Conservation (phyloP, 1,140 invertebrate species). For the Hydropsyche tenuis region DNA sequence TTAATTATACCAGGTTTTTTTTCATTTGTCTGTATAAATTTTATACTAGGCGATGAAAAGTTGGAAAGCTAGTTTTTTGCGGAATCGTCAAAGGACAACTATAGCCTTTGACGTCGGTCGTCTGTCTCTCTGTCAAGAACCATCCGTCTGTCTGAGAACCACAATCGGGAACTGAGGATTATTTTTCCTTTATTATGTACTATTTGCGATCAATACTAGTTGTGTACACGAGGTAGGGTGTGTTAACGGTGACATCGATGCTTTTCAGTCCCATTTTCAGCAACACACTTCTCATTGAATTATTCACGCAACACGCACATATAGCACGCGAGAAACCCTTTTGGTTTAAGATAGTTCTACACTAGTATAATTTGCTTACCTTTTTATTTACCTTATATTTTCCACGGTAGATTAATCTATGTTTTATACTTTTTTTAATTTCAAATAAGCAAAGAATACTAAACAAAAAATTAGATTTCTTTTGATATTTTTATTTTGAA, state of each 20-base stretch:
- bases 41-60: too few relatives aligned
- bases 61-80: background rate
- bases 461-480: too few relatives aligned
- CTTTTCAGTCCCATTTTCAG: slow-evolving; percentile 30
- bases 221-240: background rate
- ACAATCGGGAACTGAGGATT: background rate
- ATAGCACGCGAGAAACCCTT: slow-evolving; percentile 16
- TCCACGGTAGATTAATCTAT: too few relatives aligned
- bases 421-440: too few relatives aligned
- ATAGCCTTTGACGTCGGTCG: background rate
- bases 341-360: background rate
- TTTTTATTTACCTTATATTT: too few relatives aligned
- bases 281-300: slow-evolving; percentile 25
- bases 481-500: too few relatives aligned
- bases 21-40: too few relatives aligned
- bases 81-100: background rate
- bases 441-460: too few relatives aligned
- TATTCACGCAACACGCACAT: background rate
- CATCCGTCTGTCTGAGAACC: background rate
- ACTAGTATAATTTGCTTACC: too few relatives aligned
- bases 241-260: slow-evolving; percentile 11
- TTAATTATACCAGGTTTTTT: too few relatives aligned
- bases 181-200: too few relatives aligned
- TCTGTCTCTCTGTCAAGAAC: background rate
- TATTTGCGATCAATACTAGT: too few relatives aligned